Conservation (phyloP, 2,888 invertebrate genomes). For the Molanna angustata region DNA sequence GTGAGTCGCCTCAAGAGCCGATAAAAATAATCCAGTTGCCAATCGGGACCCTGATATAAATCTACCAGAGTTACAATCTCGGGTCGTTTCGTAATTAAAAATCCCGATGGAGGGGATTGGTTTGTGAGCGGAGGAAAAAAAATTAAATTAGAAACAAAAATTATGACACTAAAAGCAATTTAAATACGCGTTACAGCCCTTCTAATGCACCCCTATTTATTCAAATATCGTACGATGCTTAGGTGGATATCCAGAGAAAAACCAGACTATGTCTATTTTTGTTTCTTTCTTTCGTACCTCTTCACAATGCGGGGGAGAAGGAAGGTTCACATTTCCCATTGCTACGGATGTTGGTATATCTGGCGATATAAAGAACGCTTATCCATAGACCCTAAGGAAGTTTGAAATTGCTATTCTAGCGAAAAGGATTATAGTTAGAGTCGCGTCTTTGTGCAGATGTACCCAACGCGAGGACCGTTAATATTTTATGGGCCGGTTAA, state of each 20-base stretch:
- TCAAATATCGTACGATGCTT: conserved; percentile 44
- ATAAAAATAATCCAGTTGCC: too few species aligned
- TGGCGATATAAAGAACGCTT: conserved; percentile 55
- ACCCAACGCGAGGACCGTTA: too few species aligned
- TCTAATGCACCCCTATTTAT: conserved; percentile 48
- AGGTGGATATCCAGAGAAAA: background rate
- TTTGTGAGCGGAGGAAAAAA: too few species aligned
- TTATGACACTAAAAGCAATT: conserved; percentile 56
- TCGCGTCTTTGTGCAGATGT: conserved; percentile 56
- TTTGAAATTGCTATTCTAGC: conserved; percentile 61
- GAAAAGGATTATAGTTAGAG: conserved; percentile 58
- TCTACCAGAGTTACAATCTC: too few species aligned
- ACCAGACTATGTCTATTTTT: background rate
- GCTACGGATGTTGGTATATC: conserved; percentile 40
- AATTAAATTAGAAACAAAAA: conserved; percentile 58
- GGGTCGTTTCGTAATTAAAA: too few species aligned
- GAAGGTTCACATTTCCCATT: conserved; percentile 34
- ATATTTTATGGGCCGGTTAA: too few species aligned
- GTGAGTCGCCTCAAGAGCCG: too few species aligned
- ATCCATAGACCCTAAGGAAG: conserved; percentile 59
- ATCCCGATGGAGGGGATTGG: too few species aligned
- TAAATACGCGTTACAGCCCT: conserved; percentile 53
- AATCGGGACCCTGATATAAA: too few species aligned
- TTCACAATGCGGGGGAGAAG: conserved; percentile 17
- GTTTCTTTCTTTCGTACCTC: conserved; percentile 33